These are phyloP conservation scores for Xestia ashworthii DNA, from an alignment of 2,888 invertebrate species.

Conservation along the genomic window DNA sequence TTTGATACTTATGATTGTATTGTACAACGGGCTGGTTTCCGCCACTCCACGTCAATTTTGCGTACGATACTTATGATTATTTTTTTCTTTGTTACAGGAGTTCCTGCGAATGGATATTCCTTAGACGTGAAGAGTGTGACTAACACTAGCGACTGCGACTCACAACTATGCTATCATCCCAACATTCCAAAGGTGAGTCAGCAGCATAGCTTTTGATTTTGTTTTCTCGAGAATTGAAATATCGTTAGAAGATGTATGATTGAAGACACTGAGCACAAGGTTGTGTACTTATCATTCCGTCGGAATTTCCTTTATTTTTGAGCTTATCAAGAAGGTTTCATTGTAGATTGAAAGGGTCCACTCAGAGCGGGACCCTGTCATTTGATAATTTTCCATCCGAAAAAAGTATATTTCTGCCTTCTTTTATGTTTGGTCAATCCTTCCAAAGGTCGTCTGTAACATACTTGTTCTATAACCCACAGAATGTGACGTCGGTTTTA, in stretches of 20 bases:
- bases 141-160: slow-evolving; percentile 79
- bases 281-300: neutral
- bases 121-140: slow-evolving; percentile 81
- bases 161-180: slow-evolving; percentile 84
- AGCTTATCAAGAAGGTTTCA: neutral
- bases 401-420: neutral
- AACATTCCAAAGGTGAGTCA: slow-evolving; percentile 83
- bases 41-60: no score
- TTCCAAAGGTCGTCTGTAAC: neutral
- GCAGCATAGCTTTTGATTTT: neutral
- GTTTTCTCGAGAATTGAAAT: neutral
- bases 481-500: slow-evolving; percentile 80
- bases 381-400: no score
- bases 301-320: neutral
- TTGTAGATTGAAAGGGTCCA: no score
- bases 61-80: no score
- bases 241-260: no score
- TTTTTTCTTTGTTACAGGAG: slow-evolving; percentile 71
- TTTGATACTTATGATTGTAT: neutral
- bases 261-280: neutral
- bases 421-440: neutral
- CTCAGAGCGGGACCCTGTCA: no score
- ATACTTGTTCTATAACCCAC: slow-evolving; percentile 5
- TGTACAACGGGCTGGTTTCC: no score
- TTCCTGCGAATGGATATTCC: slow-evolving; percentile 80